Base-by-base conservation (phyloP, 92 coral and sea anemone genomes). In the Meandrina meandrites region DNA sequence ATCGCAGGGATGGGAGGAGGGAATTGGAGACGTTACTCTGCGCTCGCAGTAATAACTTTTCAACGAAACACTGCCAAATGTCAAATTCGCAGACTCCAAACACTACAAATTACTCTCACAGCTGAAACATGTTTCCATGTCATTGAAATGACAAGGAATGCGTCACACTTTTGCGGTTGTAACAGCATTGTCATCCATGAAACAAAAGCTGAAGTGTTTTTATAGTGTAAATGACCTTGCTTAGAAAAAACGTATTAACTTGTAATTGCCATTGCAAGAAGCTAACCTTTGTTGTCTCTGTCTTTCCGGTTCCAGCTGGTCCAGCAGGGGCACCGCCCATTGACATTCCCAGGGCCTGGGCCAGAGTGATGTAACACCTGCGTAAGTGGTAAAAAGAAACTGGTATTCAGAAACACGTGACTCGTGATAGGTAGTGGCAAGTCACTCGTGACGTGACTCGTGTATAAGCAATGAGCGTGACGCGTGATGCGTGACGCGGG, bases 261-360 rank as follows among this genome's bases (percentile, higher is more conserved):
- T n/a, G 32, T 64, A 8, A n/a, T n/a, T n/a, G 32, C 2, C 22
- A 22, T 8, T 35, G 28, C 18, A 5, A 28, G n/a, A 34, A 4
- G 0, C 18, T 45, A 70, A 95, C 98, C 98, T 97, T 97, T 1
- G 94, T 91, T 21, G 99, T 93, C 92, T 97, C 99, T 22, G 99
- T 97, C 85, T 97, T 97, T 40, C 99, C 99, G 64, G 99, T 97
- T 21, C 99, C 99, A 34, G 99, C 99, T 5, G 99, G 99, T 47
- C 99, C 99, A 84, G 99, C 99, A 57, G 99, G 99, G 86, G 99
- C 99, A 2, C 99, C 99, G 58, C 99, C 99, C 99, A 97, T 97
- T 56, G 99, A 94, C 99, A 97, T 97, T 75, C 99, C 99, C 87
- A 97, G 90, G 24, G 99, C 99, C 86, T 97, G 99, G 76, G 99